A percentile compares a stretch with the other conserved stretches of the same genome.
Evolutionary conservation across 2,888 invertebrate genomes (phyloP).

Genomic region (Calameuta filiformis): DNA sequence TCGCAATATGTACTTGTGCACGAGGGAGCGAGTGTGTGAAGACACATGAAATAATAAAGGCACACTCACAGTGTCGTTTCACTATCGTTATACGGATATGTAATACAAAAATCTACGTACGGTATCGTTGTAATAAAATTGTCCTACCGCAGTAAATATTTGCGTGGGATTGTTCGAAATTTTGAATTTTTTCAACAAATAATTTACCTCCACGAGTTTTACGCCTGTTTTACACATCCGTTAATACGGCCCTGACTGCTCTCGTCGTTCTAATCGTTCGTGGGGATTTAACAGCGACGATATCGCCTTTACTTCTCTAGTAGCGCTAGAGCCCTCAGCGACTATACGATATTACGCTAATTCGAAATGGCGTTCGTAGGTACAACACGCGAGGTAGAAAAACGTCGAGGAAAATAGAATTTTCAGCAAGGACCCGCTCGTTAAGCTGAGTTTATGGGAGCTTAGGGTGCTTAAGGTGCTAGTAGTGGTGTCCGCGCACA

Average conservation of each 20-base stretch:
- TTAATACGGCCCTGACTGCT: neutral
- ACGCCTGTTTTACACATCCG: neutral
- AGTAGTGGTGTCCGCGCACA: neutral
- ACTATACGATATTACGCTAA: slow-evolving; percentile 2
- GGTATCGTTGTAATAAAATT: neutral
- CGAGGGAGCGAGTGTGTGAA: neutral
- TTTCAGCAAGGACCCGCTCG: slow-evolving; percentile 4
- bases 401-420: neutral
- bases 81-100: neutral
- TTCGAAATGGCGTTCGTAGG: slow-evolving; percentile 2
- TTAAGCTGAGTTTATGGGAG: neutral
- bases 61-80: neutral
- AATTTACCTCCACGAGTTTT: neutral
- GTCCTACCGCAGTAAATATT: neutral
- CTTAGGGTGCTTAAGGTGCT: neutral
- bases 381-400: slow-evolving; percentile 1
- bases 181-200: neutral
- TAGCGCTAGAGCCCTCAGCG: slow-evolving; percentile 2
- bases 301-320: neutral
- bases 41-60: neutral
- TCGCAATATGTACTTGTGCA: neutral
- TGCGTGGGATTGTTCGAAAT: neutral
- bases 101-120: neutral
- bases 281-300: neutral
- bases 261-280: neutral